Base-by-base conservation (phyloP, 2,113 vertebrate genomes). In the Oceanites oceanicus region DNA sequence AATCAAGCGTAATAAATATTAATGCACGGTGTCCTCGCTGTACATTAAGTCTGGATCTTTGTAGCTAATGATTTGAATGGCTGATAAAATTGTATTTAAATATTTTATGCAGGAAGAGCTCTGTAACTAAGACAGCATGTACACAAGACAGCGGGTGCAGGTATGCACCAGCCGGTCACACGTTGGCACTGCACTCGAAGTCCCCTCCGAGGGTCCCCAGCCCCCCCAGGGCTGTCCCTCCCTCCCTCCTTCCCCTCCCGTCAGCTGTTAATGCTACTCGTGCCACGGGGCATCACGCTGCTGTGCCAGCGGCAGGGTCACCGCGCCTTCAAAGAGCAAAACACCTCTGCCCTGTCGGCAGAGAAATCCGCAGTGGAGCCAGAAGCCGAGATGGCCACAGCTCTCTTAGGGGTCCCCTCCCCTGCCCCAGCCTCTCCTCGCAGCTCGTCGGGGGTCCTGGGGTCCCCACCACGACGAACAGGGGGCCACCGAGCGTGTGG, bases 1-100 rank as follows among this genome's bases (percentile, higher is more conserved):
- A 97, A 97, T 96, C 91, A 95, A 88, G 94, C 77, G 20, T 67
- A 70, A 96, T 98, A 97, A 98, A 97, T 98, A 97, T 97, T 98
- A 95, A 98, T 96, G 96, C 90, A 3, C 21, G 11, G 27, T 73
- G 87, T 93, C 86, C 94, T 87, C 36, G 10, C 90, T 62, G 68
- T n/a, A 86, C 74, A 4, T 73, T 90, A 68, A 92, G 70, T n/a
- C 95, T 68, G 56, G n/a, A 72, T 88, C 90, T 44, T 88, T 67
- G 92, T 78, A 93, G 88, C 86, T 96, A 95, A 87, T 75, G 96
- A 97, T 94, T 10, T 65, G 93, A 94, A 45, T 34, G 90, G 85
- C 90, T 88, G 96, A 96, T 92, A 96, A 70, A 94, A 81, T 67
- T 23, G 13, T 84, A 34, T 55, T 77, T 89, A 71, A 96, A 92